Base-by-base conservation (phyloP, 92 coral and sea anemone genomes). In the Zoanthus gigantus region DNA sequence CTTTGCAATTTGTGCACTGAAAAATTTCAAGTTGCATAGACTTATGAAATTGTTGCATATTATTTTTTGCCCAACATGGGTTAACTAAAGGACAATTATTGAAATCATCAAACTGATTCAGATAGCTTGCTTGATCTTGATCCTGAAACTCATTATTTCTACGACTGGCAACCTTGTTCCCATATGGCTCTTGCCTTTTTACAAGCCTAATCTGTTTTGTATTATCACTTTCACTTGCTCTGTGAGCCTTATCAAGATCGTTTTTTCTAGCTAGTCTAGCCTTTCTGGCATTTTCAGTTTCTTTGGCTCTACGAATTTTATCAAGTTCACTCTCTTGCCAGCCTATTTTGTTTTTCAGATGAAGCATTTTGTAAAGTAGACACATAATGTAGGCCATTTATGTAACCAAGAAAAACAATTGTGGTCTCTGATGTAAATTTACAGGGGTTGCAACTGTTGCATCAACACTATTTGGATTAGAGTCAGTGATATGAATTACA, bases 1-100 rank as follows among this genome's bases (percentile, higher is more conserved):
- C 53, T 34, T 72, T 72, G 34, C 76, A 71, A 4, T 32, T 17
- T 29, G 76, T 31, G 76, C 74, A 69, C 30, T 69, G 74, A 69
- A 28, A 69, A 16, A 29, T 69, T 28, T 30, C 32, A 69, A 28
- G 31, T 29, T 28, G 32, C 4, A 69, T 69, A 34, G 42, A 28
- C 8, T 69, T 69, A 28, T 69, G 74, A 69, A 28, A 18, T 69
- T 65, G 28, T 15, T 17, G 16, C 28, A 65, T 65, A 15, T 65
- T 65, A 31, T 3, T 7, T 65, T 65, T 69, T 69, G 74, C 74
- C 74, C 74, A 29, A 69, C 29, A 10, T 23, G 29, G 74, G 15
- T 69, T 45, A 69, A 29, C 12, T 30, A 69, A 11, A 12, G 10
- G 8, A 23, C 74, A 2, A 69, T 69, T 69, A 7, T 69, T 28